phyloP scores from a whole-genome alignment of 2,113 vertebrate genomes.

The Sceloporus tristichus region DNA sequence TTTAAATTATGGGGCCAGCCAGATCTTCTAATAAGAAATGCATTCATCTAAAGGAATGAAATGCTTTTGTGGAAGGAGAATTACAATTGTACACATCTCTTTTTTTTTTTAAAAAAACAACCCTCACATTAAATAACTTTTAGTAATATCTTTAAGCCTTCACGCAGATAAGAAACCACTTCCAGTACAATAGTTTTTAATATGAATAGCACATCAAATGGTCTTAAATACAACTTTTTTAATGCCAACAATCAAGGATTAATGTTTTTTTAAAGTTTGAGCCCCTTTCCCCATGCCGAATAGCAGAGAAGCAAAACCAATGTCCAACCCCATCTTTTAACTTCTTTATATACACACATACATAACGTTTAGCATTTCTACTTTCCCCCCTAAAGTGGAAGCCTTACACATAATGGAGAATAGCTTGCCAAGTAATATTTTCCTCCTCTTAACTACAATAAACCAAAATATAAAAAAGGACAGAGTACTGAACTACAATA shows the following conservation, averaged over 20 bases:
- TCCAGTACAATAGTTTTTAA: constrained; percentile 71
- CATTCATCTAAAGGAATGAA: constrained; percentile 76
- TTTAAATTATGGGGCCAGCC: constrained; percentile 88
- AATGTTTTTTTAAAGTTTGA: constrained; percentile 68
- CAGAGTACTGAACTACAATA: constrained; percentile 48
- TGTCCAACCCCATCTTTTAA: constrained; percentile 50
- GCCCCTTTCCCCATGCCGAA: constrained; percentile 58
- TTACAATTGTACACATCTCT: constrained; percentile 78
- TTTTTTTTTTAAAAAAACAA: neutral
- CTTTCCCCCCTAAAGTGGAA: constrained; percentile 42
- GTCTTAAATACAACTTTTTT: constrained; percentile 73
- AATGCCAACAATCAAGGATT: constrained; percentile 73
- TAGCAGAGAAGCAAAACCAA: constrained; percentile 19
- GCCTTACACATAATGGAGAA: constrained; percentile 57
- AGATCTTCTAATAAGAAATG: constrained; percentile 85
- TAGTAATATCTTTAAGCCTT: constrained; percentile 73
- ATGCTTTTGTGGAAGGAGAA: constrained; percentile 71
- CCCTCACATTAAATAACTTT: constrained; percentile 73
- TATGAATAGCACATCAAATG: constrained; percentile 72
- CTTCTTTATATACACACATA: constrained; percentile 52
- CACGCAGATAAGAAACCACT: constrained; percentile 75
- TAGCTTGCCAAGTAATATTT: constrained; percentile 58
- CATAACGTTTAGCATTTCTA: constrained; percentile 41
- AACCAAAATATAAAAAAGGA: constrained; percentile 51
- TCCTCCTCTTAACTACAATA: constrained; percentile 48